Evolutionary conservation across 2,888 invertebrate species (phyloP).

Genomic region (Pseudococcus viburni): DNA sequence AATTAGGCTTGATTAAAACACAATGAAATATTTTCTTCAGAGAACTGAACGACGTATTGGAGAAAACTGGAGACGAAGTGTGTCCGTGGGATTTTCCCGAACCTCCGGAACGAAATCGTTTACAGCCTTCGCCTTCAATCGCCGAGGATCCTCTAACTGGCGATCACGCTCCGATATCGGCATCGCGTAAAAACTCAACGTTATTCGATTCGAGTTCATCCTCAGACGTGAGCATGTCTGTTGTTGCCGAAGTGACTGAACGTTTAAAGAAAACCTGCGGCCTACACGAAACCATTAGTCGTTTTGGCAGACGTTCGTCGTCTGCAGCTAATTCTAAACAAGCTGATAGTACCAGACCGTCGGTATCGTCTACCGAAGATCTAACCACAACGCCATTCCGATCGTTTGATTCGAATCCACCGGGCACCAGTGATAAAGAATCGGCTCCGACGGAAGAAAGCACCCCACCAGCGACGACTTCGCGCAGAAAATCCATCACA

Average conservation of each 20-base stretch:
- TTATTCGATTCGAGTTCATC: conserved; percentile 82
- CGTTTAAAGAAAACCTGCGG: conserved; percentile 68
- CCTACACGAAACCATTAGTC: conserved; percentile 57
- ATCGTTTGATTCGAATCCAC: conserved; percentile 68
- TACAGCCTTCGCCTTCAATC: conserved; percentile 65
- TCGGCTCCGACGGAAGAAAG: conserved; percentile 69
- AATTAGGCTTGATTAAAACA: not conserved
- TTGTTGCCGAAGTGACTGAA: conserved; percentile 72
- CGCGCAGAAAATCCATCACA: conserved; percentile 43
- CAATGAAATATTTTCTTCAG: conserved; percentile 62
- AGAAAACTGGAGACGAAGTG: conserved; percentile 73
- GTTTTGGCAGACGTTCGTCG: conserved; percentile 72
- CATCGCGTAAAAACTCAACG: conserved; percentile 79
- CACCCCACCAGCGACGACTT: conserved; percentile 50
- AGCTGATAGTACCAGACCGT: conserved; percentile 70
- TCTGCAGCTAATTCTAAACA: conserved; percentile 72
- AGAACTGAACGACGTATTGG: conserved; percentile 69
- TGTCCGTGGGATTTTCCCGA: conserved; percentile 75
- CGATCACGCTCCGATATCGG: conserved; percentile 70
- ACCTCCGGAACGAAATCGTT: conserved; percentile 52
- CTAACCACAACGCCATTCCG: conserved; percentile 68
- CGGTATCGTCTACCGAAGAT: conserved; percentile 73
- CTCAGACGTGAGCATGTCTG: conserved; percentile 79
- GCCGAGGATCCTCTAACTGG: conserved; percentile 67
- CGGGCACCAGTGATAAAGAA: conserved; percentile 67